These are phyloP conservation scores for Microctenopoma steveboyesi DNA, from an alignment of 2,797 vertebrate species.

Conservation along the genomic window DNA sequence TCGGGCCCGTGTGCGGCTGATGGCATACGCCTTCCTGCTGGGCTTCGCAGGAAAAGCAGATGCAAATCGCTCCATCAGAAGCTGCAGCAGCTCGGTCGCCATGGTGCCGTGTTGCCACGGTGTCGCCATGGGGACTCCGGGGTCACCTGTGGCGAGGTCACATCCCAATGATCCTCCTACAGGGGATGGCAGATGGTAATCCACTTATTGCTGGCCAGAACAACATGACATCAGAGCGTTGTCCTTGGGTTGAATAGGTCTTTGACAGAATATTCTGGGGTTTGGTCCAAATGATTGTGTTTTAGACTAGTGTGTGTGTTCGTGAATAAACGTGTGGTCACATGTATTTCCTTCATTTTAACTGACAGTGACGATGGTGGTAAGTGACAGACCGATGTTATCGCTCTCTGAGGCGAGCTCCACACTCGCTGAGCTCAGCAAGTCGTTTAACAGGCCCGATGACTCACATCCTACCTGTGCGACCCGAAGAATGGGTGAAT, in stretches of 20 bases:
- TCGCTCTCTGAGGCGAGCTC: too few relatives aligned
- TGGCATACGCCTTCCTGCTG: conserved; percentile 13
- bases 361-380: too few relatives aligned
- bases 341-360: too few relatives aligned
- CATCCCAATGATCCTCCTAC: conserved; percentile 63
- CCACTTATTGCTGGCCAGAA: conserved; percentile 63
- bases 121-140: conserved; percentile 68
- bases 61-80: conserved; percentile 57
- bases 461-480: too few relatives aligned
- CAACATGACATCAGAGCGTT: neutral
- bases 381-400: too few relatives aligned
- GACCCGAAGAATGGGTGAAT: too few relatives aligned
- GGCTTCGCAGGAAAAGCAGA: conserved; percentile 55
- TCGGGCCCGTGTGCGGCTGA: neutral
- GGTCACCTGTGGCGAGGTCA: conserved; percentile 73
- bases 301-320: too few relatives aligned
- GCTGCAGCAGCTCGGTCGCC: conserved; percentile 54
- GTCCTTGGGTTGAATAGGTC: neutral
- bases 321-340: too few relatives aligned
- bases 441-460: too few relatives aligned
- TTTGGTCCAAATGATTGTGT: too few relatives aligned
- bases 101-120: conserved; percentile 67
- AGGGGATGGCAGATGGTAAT: conserved; percentile 67
- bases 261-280: too few relatives aligned
- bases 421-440: too few relatives aligned